Percentiles rank a stretch among this genome's conserved stretches.
These are phyloP conservation scores for Hipparchia semele DNA, from an alignment of 2,888 invertebrate genomes.

Conservation along the genomic window DNA sequence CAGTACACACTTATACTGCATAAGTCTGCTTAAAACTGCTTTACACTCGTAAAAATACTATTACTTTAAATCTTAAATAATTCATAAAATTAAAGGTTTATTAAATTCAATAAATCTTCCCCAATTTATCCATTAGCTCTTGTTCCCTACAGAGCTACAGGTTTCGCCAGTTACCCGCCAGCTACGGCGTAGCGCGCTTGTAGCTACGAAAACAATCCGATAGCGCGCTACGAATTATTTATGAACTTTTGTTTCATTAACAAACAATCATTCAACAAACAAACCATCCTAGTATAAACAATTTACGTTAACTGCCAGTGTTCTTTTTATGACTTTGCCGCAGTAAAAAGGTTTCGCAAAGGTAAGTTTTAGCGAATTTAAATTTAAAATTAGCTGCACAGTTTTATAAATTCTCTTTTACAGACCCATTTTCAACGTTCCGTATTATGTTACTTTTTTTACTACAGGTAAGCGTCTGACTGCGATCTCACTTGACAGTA, in stretches of 20 bases:
- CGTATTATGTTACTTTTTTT: neutral
- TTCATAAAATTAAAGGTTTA: no score
- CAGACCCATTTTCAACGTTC: neutral
- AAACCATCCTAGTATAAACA: neutral
- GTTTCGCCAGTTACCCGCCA: conserved; percentile 46
- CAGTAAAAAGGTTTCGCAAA: neutral
- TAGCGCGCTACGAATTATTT: conserved; percentile 24
- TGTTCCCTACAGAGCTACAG: conserved; percentile 41
- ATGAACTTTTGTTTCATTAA: conserved; percentile 20
- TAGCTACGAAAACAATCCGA: conserved; percentile 36
- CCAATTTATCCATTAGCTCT: neutral
- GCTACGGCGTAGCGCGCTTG: conserved; percentile 47
- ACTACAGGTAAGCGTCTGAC: no score
- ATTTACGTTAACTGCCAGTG: neutral
- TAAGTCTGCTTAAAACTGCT: no score
- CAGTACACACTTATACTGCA: no score
- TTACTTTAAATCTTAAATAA: no score
- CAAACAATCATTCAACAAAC: conserved; percentile 5
- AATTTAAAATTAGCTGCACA: conserved; percentile 22
- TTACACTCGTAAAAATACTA: no score
- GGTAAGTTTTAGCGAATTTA: conserved; percentile 19
- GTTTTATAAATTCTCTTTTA: conserved; percentile 7
- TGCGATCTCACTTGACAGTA: no score
- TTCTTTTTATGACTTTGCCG: conserved; percentile 6
- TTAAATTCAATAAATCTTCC: neutral